phyloP scores from a whole-genome alignment of 2,888 invertebrate species.

The Bombyx huttoni region DNA sequence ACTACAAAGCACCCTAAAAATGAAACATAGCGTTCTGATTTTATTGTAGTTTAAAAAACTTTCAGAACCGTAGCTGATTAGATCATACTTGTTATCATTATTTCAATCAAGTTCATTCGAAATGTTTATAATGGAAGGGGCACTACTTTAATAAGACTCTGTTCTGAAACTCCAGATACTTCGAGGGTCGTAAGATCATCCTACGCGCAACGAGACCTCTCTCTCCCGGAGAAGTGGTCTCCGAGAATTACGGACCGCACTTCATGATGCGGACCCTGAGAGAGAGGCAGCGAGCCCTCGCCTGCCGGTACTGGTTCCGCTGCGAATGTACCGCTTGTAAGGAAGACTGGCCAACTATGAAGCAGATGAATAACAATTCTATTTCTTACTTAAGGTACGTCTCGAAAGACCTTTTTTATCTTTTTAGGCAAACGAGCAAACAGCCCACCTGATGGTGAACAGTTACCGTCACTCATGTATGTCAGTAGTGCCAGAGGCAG shows the following conservation, averaged over 20 bases:
- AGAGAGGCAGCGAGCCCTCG: constrained; percentile 74
- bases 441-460: no score
- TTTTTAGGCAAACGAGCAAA: no score
- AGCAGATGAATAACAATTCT: constrained; percentile 66
- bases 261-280: constrained; percentile 70
- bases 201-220: constrained; percentile 78
- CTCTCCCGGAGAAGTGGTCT: constrained; percentile 76
- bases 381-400: constrained; percentile 49
- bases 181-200: constrained; percentile 80
- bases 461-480: no score
- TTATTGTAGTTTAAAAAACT: no score
- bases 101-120: no score
- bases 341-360: constrained; percentile 82
- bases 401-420: no score
- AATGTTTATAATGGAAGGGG: no score
- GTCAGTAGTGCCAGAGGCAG: no score
- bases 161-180: constrained; percentile 70
- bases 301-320: constrained; percentile 83
- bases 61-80: no score
- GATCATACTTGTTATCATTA: no score
- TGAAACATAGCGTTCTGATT: no score
- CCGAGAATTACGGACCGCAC: constrained; percentile 89
- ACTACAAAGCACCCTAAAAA: no score
- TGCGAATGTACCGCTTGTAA: constrained; percentile 81
- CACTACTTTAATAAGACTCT: background rate